phyloP scores from a whole-genome alignment of 2,113 vertebrate species.

The Xenus cinereus region DNA sequence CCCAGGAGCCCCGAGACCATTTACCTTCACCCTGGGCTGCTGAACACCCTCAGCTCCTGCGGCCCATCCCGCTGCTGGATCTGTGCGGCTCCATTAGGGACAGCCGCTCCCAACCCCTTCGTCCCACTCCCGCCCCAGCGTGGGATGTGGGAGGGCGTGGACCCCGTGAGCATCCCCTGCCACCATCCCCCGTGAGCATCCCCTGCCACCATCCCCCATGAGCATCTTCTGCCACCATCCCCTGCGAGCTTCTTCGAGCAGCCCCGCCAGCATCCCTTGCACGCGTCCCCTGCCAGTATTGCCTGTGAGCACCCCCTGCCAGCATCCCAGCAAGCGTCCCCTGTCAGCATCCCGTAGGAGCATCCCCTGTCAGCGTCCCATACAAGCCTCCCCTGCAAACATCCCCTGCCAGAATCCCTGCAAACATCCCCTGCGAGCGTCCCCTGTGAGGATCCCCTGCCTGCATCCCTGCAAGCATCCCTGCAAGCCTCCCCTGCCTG shows the following conservation, averaged over 20 bases:
- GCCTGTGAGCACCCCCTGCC: neutral
- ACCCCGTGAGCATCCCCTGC: neutral
- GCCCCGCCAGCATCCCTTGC: too few species aligned
- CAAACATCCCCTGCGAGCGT: neutral
- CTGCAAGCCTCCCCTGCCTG: neutral
- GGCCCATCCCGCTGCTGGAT: neutral
- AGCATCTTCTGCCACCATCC: neutral
- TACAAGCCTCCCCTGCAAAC: too few species aligned
- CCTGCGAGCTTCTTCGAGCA: too few species aligned
- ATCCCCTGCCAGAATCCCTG: neutral
- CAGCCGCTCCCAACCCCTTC: neutral
- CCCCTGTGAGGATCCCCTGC: too few species aligned
- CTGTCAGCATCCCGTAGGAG: neutral
- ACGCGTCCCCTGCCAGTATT: too few species aligned
- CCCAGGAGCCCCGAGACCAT: neutral
- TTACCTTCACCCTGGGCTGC: neutral
- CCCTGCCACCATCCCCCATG: too few species aligned
- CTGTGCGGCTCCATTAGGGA: neutral
- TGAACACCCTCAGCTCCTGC: neutral
- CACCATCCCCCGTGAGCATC: neutral
- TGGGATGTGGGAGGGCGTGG: fast-evolving
- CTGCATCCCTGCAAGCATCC: too few species aligned
- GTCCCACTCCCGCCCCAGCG: fast-evolving
- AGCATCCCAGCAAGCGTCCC: neutral
- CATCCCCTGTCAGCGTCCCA: too few species aligned